Evolutionary conservation across 2,888 invertebrate species (phyloP).

Genomic region (Rhaphigaster nebulosa): DNA sequence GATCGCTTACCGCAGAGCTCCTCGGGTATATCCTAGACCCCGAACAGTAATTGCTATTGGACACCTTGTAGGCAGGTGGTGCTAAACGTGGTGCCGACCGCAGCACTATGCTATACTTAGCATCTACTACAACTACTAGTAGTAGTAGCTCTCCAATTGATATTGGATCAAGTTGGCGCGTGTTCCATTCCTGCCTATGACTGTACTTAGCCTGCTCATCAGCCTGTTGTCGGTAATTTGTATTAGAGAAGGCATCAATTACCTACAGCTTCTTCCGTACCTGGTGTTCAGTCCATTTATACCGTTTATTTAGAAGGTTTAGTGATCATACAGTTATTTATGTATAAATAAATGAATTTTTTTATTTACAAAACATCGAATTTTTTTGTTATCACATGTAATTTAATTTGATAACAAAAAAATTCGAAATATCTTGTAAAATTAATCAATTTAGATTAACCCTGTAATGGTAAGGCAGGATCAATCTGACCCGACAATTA

Average conservation of each 20-base stretch:
- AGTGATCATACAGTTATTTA: neutral
- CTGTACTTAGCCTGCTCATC: conserved; percentile 14
- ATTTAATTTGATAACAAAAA: too few species aligned
- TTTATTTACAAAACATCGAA: too few species aligned
- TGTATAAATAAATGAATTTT: neutral
- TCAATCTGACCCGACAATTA: too few species aligned
- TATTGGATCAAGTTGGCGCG: neutral
- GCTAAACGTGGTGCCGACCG: neutral
- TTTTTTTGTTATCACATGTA: too few species aligned
- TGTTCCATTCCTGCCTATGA: neutral
- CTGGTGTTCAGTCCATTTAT: neutral
- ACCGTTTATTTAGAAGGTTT: neutral
- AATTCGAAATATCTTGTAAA: too few species aligned
- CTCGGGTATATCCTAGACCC: neutral
- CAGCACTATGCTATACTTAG: neutral
- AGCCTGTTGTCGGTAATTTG: neutral
- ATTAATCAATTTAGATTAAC: too few species aligned
- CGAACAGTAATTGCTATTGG: neutral
- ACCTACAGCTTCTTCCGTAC: neutral
- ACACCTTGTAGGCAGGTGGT: conserved; percentile 9
- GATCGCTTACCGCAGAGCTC: neutral
- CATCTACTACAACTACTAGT: neutral
- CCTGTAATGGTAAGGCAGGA: too few species aligned
- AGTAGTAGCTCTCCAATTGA: neutral
- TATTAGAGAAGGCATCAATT: conserved; percentile 5